These are phyloP conservation scores for Motacilla tschutschensis DNA, from an alignment of 2,113 vertebrate genomes.

Conservation along the genomic window DNA sequence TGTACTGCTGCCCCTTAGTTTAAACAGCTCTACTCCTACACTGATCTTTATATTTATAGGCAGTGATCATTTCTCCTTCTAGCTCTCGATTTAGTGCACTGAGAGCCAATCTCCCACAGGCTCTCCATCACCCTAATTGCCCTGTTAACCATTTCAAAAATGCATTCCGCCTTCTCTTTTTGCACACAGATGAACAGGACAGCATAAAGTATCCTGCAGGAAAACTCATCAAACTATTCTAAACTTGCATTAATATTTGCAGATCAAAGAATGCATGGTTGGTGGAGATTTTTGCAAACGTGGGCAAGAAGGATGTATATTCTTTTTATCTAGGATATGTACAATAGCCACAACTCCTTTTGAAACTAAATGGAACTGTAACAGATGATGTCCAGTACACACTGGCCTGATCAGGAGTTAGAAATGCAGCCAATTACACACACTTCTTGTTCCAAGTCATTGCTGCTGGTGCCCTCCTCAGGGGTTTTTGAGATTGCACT, in stretches of 20 bases:
- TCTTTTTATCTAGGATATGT: background rate
- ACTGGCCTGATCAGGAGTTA: background rate
- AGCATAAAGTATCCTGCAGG: background rate
- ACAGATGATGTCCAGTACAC: rapidly evolving
- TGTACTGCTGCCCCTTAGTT: constrained; percentile 25
- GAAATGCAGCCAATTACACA: background rate
- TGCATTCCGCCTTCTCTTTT: background rate
- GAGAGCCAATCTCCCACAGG: background rate
- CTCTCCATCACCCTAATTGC: background rate
- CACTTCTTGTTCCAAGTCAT: background rate
- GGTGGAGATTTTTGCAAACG: background rate
- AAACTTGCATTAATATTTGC: background rate
- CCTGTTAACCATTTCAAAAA: background rate
- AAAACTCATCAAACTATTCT: background rate
- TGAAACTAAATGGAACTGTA: background rate
- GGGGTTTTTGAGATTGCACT: constrained; percentile 42
- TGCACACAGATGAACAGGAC: background rate
- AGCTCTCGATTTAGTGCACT: background rate
- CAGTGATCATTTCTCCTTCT: constrained; percentile 20
- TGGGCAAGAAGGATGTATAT: background rate
- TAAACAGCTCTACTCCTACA: constrained; percentile 43
- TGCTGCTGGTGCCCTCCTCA: constrained; percentile 60
- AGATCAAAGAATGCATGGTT: background rate
- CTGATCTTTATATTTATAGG: constrained; percentile 56
- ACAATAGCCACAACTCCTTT: background rate